Evolutionary conservation across 2,888 invertebrate genomes (phyloP).

Genomic region (Drosophila gaucha): DNA sequence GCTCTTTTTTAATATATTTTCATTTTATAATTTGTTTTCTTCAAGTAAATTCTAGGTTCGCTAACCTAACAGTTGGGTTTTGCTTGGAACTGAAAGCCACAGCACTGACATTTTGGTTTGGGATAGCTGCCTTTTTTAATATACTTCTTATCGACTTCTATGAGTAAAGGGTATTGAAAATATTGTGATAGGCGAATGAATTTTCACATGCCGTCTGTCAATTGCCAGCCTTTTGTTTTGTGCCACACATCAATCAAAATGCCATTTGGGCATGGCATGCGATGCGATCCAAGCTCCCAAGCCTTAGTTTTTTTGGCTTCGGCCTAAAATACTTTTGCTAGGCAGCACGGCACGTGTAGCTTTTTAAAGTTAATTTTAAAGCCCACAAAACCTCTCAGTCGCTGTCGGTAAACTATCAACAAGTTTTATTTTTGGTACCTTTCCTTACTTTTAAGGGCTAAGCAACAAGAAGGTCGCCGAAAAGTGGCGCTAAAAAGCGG

Average conservation of each 20-base stretch:
- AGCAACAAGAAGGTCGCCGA: background rate
- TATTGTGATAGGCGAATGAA: slow-evolving; percentile 35
- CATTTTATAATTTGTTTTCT: too few species aligned
- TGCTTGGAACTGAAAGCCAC: background rate
- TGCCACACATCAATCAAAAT: slow-evolving; percentile 74
- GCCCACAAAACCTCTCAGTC: slow-evolving; percentile 19
- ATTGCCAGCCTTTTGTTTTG: slow-evolving; percentile 47
- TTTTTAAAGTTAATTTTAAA: slow-evolving; percentile 61
- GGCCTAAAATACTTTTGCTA: slow-evolving; percentile 9
- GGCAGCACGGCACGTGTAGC: slow-evolving; percentile 66
- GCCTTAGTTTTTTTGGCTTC: slow-evolving; percentile 24
- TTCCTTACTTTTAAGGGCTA: background rate
- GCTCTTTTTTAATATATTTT: too few species aligned
- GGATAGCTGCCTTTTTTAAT: background rate
- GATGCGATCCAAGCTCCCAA: slow-evolving; percentile 24
- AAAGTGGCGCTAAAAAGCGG: background rate
- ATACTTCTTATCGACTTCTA: background rate
- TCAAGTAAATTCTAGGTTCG: too few species aligned
- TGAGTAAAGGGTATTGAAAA: background rate
- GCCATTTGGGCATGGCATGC: slow-evolving; percentile 65
- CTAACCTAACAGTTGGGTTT: background rate
- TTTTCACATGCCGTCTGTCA: slow-evolving; percentile 35
- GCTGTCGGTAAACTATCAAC: slow-evolving; percentile 61
- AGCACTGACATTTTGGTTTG: too few species aligned
- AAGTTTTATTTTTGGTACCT: slow-evolving; percentile 43